phyloP scores from a whole-genome alignment of 2,113 vertebrate genomes.

The Axis porcinus region DNA sequence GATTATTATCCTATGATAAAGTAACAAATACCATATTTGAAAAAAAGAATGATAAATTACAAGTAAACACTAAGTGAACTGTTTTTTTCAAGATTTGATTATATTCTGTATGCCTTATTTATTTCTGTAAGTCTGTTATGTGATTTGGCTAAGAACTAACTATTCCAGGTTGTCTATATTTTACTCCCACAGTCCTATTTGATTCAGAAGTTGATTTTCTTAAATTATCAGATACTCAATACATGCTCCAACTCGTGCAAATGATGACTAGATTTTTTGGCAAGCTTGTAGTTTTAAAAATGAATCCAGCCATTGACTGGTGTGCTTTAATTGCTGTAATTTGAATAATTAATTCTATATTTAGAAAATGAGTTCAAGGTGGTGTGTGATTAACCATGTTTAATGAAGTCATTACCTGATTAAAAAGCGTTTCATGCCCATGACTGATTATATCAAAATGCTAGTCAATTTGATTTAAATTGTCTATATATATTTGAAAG shows the following conservation, averaged over 20 bases:
- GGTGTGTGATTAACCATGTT: slow-evolving; percentile 77
- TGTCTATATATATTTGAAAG: slow-evolving; percentile 62
- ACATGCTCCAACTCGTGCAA: slow-evolving; percentile 44
- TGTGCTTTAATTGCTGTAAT: slow-evolving; percentile 82
- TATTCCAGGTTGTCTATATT: neutral
- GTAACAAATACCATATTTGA: neutral
- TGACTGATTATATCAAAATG: slow-evolving; percentile 77
- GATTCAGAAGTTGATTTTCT: slow-evolving; percentile 27
- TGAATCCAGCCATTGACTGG: slow-evolving; percentile 67
- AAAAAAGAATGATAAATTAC: neutral
- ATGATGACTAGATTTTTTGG: slow-evolving; percentile 50
- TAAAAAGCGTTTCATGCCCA: slow-evolving; percentile 72
- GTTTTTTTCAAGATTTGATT: neutral
- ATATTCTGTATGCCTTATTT: neutral
- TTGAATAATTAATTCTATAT: slow-evolving; percentile 82
- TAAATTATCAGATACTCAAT: slow-evolving; percentile 50
- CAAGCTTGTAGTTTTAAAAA: slow-evolving; percentile 71
- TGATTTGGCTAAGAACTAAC: slow-evolving; percentile 3
- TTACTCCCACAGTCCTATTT: neutral
- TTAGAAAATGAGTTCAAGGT: slow-evolving; percentile 78
- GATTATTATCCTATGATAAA: neutral
- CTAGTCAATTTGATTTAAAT: slow-evolving; percentile 80
- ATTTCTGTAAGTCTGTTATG: neutral
- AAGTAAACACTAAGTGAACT: neutral
- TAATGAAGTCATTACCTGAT: slow-evolving; percentile 82